A percentile compares a stretch with the other conserved stretches of the same genome.
Evolutionary conservation across 1,140 invertebrate genomes (phyloP).

Genomic region (Drosophila mojavensis): DNA sequence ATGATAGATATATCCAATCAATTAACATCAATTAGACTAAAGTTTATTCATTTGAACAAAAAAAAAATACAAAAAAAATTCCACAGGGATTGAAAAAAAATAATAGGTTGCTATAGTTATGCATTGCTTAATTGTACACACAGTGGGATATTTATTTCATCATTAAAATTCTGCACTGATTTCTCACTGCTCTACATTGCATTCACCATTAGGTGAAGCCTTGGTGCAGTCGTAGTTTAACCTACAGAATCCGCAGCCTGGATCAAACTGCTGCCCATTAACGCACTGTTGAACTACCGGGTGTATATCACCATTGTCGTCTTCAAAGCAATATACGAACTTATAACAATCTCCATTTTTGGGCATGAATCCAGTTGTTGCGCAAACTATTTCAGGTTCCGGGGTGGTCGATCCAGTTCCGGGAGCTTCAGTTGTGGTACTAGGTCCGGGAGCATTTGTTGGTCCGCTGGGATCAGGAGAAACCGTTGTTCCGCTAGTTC

Average conservation of each 20-base stretch:
- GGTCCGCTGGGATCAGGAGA: background rate
- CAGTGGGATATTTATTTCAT: constrained; percentile 29
- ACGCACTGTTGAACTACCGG: constrained; percentile 33
- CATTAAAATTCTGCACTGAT: constrained; percentile 4
- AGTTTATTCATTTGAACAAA: constrained; percentile 55
- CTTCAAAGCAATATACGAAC: constrained; percentile 51
- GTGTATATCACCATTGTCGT: background rate
- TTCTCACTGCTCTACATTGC: background rate
- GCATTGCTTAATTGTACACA: constrained; percentile 23
- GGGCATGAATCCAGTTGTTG: constrained; percentile 46
- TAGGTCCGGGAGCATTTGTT: background rate
- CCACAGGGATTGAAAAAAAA: constrained; percentile 22
- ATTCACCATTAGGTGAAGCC: no score
- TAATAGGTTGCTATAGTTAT: constrained; percentile 19
- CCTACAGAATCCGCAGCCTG: constrained; percentile 14
- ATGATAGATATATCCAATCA: constrained; percentile 11
- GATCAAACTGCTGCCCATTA: constrained; percentile 51
- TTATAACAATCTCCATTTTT: constrained; percentile 34
- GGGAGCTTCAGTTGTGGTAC: background rate
- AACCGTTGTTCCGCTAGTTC: background rate
- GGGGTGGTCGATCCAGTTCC: constrained; percentile 15
- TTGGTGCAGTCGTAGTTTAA: constrained; percentile 20
- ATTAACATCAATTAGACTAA: constrained; percentile 65
- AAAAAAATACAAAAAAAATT: constrained; percentile 29
- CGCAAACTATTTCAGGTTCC: constrained; percentile 25